phyloP scores from a whole-genome alignment of 2,797 vertebrate species.

The Silurus lanzhouensis region DNA sequence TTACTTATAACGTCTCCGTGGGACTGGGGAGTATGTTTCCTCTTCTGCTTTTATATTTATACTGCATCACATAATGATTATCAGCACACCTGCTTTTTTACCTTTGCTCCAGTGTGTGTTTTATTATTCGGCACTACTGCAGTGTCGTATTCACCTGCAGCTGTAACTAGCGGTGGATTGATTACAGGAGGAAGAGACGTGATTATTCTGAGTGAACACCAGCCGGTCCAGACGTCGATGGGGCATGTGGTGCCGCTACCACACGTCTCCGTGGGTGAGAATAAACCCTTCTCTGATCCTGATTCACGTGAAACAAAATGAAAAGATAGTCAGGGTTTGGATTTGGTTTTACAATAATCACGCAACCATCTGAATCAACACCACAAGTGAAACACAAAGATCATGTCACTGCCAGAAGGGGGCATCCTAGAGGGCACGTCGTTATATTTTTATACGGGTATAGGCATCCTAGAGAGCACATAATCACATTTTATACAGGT shows the following conservation, averaged over 20 bases:
- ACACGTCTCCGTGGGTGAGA: conserved; percentile 44
- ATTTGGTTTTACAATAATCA: not conserved
- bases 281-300: not conserved
- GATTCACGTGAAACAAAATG: not conserved
- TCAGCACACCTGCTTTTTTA: not conserved
- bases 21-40: conserved; percentile 56
- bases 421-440: too few species aligned
- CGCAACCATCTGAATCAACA: too few species aligned
- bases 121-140: too few species aligned
- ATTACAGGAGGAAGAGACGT: conserved; percentile 55
- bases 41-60: conserved; percentile 10
- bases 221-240: conserved; percentile 40
- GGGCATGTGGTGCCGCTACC: conserved; percentile 26
- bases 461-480: too few species aligned
- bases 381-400: too few species aligned
- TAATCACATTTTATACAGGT: too few species aligned
- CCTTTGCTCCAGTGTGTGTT: not conserved
- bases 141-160: not conserved
- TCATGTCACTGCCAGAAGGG: too few species aligned
- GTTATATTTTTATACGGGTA: too few species aligned
- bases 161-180: not conserved
- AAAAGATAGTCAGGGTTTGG: not conserved
- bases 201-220: conserved; percentile 50
- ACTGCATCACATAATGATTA: not conserved
- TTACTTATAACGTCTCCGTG: conserved; percentile 57